Evolutionary conservation across 2,797 vertebrate species (phyloP).

Genomic region (Girardinus metallicus): DNA sequence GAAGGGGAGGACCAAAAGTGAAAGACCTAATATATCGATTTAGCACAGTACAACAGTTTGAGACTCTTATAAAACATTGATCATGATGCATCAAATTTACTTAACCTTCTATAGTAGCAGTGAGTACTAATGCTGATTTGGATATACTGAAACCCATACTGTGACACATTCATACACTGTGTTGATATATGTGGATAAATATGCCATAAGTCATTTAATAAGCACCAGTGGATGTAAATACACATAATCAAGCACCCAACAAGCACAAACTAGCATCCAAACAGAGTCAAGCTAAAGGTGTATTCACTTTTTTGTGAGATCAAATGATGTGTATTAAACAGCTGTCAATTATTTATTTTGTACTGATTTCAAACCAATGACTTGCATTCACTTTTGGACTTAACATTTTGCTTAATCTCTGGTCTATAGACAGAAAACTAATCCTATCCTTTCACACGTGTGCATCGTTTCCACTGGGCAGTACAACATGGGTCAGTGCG

Average conservation of each 20-base stretch:
- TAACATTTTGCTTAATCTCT: neutral
- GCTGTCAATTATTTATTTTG: neutral
- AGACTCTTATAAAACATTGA: constrained; percentile 10
- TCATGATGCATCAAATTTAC: neutral
- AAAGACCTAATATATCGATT: constrained; percentile 27
- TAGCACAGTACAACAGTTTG: constrained; percentile 19
- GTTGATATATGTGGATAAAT: neutral
- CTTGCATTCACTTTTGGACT: neutral
- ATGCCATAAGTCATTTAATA: neutral
- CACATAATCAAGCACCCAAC: neutral
- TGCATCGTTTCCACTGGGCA: neutral
- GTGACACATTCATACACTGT: neutral
- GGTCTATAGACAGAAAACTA: neutral
- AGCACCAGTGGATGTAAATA: neutral
- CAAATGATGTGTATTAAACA: neutral
- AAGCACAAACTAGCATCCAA: neutral
- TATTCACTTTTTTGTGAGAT: neutral
- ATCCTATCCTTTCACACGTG: neutral
- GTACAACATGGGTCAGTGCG: neutral
- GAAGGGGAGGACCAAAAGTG: constrained; percentile 38
- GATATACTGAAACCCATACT: neutral
- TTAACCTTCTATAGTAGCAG: constrained; percentile 24
- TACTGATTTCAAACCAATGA: neutral
- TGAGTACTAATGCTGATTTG: constrained; percentile 11
- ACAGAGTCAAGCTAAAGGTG: neutral